Evolutionary conservation across 2,113 vertebrate species (phyloP).

Genomic region (Herpetotheres cachinnans): DNA sequence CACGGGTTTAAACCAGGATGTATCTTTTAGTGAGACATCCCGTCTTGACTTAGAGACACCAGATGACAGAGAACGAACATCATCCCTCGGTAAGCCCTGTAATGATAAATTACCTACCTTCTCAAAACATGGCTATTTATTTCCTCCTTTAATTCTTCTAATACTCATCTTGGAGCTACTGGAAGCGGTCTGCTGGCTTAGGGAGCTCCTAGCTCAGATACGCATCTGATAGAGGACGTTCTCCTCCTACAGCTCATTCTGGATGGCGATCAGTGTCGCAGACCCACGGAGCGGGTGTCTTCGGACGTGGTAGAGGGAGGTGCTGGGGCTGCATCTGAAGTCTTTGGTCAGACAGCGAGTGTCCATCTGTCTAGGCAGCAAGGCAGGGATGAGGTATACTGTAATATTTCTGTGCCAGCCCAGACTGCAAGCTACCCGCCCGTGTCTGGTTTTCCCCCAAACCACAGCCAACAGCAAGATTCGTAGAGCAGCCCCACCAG

Average conservation of each 20-base stretch:
- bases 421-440: neutral
- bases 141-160: neutral
- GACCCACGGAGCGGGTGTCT: rapidly evolving
- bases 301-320: rapidly evolving
- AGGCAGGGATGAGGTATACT: neutral
- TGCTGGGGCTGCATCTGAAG: neutral
- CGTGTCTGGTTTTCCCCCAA: neutral
- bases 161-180: neutral
- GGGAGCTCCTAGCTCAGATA: neutral
- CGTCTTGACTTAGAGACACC: neutral
- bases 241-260: neutral
- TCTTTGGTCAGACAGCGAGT: neutral
- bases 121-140: neutral
- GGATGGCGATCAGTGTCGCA: rapidly evolving
- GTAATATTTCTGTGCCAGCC: neutral
- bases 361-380: neutral
- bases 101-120: neutral
- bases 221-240: rapidly evolving
- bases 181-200: neutral
- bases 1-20: neutral
- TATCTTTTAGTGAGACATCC: neutral
- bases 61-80: neutral
- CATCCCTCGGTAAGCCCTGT: neutral
- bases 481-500: neutral
- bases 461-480: neutral